These are phyloP conservation scores for Gastrophysa polygoni DNA, from an alignment of 2,888 invertebrate species.

Conservation along the genomic window DNA sequence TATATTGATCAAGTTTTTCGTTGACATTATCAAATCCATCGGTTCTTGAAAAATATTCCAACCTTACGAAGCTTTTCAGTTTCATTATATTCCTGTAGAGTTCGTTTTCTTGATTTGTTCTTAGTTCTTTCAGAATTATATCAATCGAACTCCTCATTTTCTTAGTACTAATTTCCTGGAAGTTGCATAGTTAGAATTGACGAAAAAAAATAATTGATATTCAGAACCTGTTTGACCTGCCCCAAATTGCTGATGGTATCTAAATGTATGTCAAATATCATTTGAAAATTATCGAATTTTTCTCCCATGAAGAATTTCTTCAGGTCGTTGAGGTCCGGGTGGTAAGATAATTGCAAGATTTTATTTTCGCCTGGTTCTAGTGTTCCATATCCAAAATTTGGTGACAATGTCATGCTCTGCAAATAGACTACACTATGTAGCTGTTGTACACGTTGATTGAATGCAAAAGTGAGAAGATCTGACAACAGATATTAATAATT, in stretches of 20 bases:
- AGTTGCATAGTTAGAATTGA: not conserved
- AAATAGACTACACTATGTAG: no score
- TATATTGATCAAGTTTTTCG: not conserved
- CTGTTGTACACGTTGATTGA: no score
- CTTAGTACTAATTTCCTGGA: conserved; percentile 30
- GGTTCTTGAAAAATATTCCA: conserved; percentile 5
- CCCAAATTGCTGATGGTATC: conserved; percentile 30
- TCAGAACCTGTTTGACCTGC: conserved; percentile 26
- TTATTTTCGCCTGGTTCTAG: conserved; percentile 32
- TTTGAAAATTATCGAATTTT: conserved; percentile 13
- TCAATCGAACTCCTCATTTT: conserved; percentile 29
- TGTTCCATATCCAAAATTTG: conserved; percentile 39
- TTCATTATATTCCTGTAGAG: conserved; percentile 24
- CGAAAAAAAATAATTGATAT: no score
- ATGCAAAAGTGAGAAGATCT: no score
- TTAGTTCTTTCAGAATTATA: conserved; percentile 30
- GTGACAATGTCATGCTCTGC: conserved; percentile 36
- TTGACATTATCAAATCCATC: conserved; percentile 6
- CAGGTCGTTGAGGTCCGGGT: conserved; percentile 36
- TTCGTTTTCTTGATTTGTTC: conserved; percentile 7
- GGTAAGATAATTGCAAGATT: conserved; percentile 28
- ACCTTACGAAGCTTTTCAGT: conserved; percentile 16
- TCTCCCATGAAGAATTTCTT: conserved; percentile 26
- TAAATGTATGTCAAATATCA: conserved; percentile 8
- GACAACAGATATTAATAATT: no score